These are phyloP conservation scores for Hyles lineata DNA, from an alignment of 2,888 invertebrate genomes.

Conservation along the genomic window DNA sequence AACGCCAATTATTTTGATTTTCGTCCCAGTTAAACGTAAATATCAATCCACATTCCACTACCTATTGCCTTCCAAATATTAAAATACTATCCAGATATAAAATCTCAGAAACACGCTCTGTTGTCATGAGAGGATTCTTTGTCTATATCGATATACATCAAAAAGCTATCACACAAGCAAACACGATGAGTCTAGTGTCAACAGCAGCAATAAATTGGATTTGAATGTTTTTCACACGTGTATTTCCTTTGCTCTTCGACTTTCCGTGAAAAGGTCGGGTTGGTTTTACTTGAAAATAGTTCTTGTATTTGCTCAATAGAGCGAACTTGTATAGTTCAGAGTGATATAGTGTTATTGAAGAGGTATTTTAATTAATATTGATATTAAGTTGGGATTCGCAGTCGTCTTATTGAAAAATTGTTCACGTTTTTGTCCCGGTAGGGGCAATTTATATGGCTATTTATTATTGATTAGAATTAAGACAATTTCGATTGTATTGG, in stretches of 20 bases:
- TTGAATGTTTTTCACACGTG: conserved; percentile 13
- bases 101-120: neutral
- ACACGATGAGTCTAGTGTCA: conserved; percentile 39
- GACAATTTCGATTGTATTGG: too few species aligned
- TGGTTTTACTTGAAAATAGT: neutral
- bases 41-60: neutral
- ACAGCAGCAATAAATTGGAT: conserved; percentile 39
- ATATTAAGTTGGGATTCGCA: too few species aligned
- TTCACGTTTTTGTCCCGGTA: too few species aligned
- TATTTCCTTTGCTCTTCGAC: neutral
- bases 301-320: neutral
- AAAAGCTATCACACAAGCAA: conserved; percentile 42
- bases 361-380: too few species aligned
- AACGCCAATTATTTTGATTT: too few species aligned
- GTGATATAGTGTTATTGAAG: too few species aligned
- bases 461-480: too few species aligned
- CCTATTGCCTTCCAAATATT: neutral
- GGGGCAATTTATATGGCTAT: too few species aligned
- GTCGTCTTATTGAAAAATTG: too few species aligned
- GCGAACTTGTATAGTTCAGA: too few species aligned
- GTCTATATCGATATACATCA: conserved; percentile 35
- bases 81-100: neutral
- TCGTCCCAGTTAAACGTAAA: too few species aligned
- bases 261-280: neutral
- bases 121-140: neutral